A percentile compares a stretch with the other conserved stretches of the same genome.
Evolutionary conservation across 2,888 invertebrate genomes (phyloP).

Genomic region (Netelia melanura): DNA sequence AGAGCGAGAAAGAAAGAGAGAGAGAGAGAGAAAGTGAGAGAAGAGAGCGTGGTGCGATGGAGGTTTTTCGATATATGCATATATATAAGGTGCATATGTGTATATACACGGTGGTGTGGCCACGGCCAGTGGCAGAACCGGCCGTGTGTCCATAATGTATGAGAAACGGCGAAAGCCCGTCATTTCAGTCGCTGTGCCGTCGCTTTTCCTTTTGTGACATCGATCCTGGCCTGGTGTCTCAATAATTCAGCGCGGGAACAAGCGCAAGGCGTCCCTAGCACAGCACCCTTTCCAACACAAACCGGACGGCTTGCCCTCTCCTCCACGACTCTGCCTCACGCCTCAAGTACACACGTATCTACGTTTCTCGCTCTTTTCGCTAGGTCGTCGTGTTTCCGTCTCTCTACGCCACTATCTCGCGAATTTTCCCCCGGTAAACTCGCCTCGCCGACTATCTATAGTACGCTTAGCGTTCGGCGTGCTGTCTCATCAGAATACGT

Average conservation of each 20-base stretch:
- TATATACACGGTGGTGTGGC: slow-evolving; percentile 75
- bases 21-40: not conserved
- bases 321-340: slow-evolving; percentile 16
- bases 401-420: slow-evolving; percentile 29
- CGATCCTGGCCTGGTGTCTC: slow-evolving; percentile 82
- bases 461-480: not conserved
- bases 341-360: slow-evolving; percentile 30
- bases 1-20: slow-evolving; percentile 32
- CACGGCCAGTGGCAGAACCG: slow-evolving; percentile 76
- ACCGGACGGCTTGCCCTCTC: slow-evolving; percentile 51
- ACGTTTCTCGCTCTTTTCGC: slow-evolving; percentile 28
- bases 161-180: slow-evolving; percentile 83
- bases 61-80: slow-evolving; percentile 71
- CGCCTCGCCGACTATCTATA: not conserved
- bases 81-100: not conserved
- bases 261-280: slow-evolving; percentile 79
- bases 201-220: slow-evolving; percentile 84
- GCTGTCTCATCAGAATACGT: slow-evolving; percentile 11
- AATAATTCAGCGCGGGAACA: slow-evolving; percentile 84
- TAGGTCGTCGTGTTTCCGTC: slow-evolving; percentile 16
- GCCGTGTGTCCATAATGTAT: slow-evolving; percentile 82
- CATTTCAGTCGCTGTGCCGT: slow-evolving; percentile 81
- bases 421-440: slow-evolving; percentile 27
- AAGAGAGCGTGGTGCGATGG: slow-evolving; percentile 58
- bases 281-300: slow-evolving; percentile 47